A percentile compares a stretch with the other conserved stretches of the same genome.
Conservation (phyloP, 2,113 vertebrate genomes). For the Zapus hudsonius region DNA sequence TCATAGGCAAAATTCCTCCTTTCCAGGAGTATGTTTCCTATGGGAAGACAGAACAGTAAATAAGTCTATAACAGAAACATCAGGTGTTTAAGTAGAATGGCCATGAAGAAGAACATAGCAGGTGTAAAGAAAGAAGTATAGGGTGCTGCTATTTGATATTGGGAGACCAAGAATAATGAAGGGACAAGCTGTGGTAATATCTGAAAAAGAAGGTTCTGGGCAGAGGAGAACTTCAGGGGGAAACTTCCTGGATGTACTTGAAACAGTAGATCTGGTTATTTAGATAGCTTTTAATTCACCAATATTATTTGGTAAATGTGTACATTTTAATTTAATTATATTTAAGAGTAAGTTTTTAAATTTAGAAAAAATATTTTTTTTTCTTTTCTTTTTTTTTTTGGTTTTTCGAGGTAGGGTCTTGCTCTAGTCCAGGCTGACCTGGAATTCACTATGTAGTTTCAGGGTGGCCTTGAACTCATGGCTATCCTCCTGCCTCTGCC, state of each 20-base stretch:
- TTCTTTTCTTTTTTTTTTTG: too few relatives aligned
- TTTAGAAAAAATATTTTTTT: too few relatives aligned
- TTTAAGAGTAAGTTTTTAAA: neutral
- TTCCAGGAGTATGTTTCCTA: neutral
- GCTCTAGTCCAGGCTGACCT: too few relatives aligned
- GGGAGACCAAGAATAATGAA: neutral
- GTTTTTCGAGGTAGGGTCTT: too few relatives aligned
- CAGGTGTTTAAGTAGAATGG: neutral
- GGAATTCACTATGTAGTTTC: too few relatives aligned
- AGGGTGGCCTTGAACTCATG: too few relatives aligned
- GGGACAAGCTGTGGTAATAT: neutral
- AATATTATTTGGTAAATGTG: neutral
- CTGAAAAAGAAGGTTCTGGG: neutral
- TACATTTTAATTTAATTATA: neutral
- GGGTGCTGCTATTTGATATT: neutral
- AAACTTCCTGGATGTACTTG: neutral
- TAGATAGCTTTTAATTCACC: neutral
- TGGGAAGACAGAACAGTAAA: neutral
- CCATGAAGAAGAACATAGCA: neutral
- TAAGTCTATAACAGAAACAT: neutral
- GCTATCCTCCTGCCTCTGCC: too few relatives aligned
- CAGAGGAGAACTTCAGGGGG: neutral
- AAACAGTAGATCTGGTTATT: neutral
- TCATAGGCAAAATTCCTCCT: neutral
- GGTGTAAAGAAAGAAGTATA: neutral